Evolutionary conservation across 2,113 vertebrate species (phyloP), one percentile per base, ranked within the genome.

Genomic region (Phoxinus phoxinus): DNA sequence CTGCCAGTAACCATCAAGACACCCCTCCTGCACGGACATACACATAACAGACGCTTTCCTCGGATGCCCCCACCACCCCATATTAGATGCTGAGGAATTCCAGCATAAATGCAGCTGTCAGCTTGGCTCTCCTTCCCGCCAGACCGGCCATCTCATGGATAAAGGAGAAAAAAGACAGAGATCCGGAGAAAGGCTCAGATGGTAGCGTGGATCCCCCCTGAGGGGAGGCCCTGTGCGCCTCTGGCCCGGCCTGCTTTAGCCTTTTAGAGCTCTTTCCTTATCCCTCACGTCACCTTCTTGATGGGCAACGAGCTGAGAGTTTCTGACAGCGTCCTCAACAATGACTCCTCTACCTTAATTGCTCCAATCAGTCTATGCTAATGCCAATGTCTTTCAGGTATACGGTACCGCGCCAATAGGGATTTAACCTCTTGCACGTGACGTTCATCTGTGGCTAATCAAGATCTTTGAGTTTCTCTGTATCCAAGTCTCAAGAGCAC

Each of bases 91-190:
- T 30, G 63, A 85, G 74, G 83, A 86, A 88, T 88, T 86, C 63
- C 83, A 84, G 69, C 56, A 81, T 72, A 75, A 84, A 87, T 69
- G 53, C 85, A 85, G 87, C 87, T 87, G 84, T 84, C 86, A 75
- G 61, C 61, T 80, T 30, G 61, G 69, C 75, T 87, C 51, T 83
- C 19, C 32, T 76, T 44, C 79, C 41, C 11, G 10, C 10, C 71
- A 78, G 69, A 84, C 53, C 53, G 23, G 32, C 67, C 48, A 84
- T 74, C 30, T 53, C 25, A 53, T 2, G 12, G 48, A 86, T 67
- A 74, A 83, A 73, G 53, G 10, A 74, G 19, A 65, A 69, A 69
- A 81, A 81, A 69, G 6, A 58, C 3, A 46, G 53, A 69, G 35
- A 81, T 84, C 41, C 25, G 19, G 56, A 80, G 41, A 56, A 35